Evolutionary conservation across 2,797 vertebrate species (phyloP).

Genomic region (Thripadectes ignobilis): DNA sequence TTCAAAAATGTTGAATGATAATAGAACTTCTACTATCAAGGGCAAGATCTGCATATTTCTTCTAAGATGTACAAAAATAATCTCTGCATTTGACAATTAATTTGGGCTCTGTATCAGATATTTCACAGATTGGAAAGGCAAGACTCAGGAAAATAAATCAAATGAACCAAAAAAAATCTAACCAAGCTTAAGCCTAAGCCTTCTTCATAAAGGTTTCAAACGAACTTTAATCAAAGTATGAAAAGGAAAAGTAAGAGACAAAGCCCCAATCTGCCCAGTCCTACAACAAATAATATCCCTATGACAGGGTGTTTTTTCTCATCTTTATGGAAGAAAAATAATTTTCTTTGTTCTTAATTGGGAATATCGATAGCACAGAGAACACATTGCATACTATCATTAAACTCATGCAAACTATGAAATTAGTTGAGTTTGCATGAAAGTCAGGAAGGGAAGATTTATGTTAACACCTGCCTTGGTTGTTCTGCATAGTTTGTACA

Average conservation of each 20-base stretch:
- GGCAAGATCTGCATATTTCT: not conserved
- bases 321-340: not conserved
- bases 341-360: not conserved
- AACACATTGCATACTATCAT: not conserved
- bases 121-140: not conserved
- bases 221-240: not conserved
- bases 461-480: not conserved
- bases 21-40: not conserved
- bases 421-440: not conserved
- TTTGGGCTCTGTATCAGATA: not conserved
- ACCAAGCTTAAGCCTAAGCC: not conserved
- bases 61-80: not conserved
- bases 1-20: constrained; percentile 11
- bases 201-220: not conserved
- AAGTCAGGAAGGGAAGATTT: not conserved
- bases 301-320: not conserved
- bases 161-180: not conserved
- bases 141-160: not conserved
- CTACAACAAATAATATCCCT: not conserved
- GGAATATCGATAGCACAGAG: not conserved
- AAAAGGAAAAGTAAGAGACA: not conserved
- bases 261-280: not conserved
- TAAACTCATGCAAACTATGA: not conserved
- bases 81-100: not conserved
- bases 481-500: not conserved